Percentiles rank a stretch among this genome's conserved stretches.
These are phyloP conservation scores for Uropetala carovei DNA, from an alignment of 2,888 invertebrate species.

Conservation along the genomic window DNA sequence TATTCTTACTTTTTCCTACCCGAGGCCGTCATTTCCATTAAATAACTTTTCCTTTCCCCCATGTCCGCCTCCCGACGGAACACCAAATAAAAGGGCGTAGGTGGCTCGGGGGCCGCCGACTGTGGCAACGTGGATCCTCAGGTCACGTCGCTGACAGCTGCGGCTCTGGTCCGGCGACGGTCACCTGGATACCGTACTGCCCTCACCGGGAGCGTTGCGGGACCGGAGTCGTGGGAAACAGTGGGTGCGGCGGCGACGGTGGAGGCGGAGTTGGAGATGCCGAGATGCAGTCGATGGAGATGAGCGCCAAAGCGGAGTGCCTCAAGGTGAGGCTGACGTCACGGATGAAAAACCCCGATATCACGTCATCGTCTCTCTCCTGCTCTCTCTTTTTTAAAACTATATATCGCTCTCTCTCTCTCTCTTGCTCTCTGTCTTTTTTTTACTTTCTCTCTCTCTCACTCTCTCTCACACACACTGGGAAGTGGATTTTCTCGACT, in stretches of 20 bases:
- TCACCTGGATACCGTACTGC: slow-evolving; percentile 64
- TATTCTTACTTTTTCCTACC: neutral
- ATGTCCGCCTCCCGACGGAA: neutral
- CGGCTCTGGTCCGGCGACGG: slow-evolving; percentile 58
- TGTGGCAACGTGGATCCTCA: slow-evolving; percentile 60
- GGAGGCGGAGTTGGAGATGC: slow-evolving; percentile 54
- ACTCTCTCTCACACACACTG: neutral
- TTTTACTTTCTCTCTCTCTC: neutral
- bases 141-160: slow-evolving; percentile 65
- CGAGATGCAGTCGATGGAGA: slow-evolving; percentile 63
- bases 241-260: slow-evolving; percentile 21
- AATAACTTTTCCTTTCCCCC: neutral
- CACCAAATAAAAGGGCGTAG: slow-evolving; percentile 33
- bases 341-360: neutral
- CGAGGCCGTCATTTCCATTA: neutral
- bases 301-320: slow-evolving; percentile 60
- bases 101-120: slow-evolving; percentile 51
- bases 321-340: neutral
- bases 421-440: neutral
- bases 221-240: neutral
- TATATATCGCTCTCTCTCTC: too few relatives aligned
- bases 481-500: neutral
- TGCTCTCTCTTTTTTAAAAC: too few relatives aligned
- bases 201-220: slow-evolving; percentile 62
- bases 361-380: neutral